These are phyloP conservation scores for Peromyscus polionotus DNA, from an alignment of 2,113 vertebrate species.

Conservation along the genomic window DNA sequence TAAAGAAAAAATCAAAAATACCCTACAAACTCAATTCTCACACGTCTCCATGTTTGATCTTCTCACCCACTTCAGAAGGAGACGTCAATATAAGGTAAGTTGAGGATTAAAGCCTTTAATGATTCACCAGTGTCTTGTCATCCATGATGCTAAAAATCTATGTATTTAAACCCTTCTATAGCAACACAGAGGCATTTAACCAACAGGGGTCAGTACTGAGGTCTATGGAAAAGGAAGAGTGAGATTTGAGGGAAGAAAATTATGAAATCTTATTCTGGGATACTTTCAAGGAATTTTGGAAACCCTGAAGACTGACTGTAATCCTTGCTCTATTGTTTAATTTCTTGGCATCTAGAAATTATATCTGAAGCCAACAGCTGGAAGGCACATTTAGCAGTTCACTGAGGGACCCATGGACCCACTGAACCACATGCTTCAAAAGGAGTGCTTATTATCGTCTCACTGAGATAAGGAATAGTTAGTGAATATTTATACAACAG, in stretches of 20 bases:
- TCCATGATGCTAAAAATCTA: not conserved
- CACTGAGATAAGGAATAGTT: too few relatives aligned
- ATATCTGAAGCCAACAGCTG: not conserved
- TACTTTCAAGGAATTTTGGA: not conserved
- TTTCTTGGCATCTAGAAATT: not conserved
- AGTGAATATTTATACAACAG: not conserved
- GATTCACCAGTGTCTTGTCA: fast-evolving
- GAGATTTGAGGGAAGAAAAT: not conserved
- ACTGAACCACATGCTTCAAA: too few relatives aligned
- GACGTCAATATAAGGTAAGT: too few relatives aligned
- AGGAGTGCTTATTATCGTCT: fast-evolving
- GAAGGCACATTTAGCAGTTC: not conserved
- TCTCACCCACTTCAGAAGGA: not conserved
- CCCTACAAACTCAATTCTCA: not conserved
- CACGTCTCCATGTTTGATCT: not conserved
- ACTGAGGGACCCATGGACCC: fast-evolving
- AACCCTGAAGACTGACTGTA: not conserved
- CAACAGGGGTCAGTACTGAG: too few relatives aligned
- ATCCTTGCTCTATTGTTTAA: not conserved
- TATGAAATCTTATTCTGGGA: not conserved
- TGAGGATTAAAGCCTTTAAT: not conserved
- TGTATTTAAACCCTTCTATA: not conserved
- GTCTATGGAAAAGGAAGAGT: fast-evolving
- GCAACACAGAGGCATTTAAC: too few relatives aligned
- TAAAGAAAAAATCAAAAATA: not conserved